Evolutionary conservation across 2,888 invertebrate genomes (phyloP).

Genomic region (Acrobasis suavella): DNA sequence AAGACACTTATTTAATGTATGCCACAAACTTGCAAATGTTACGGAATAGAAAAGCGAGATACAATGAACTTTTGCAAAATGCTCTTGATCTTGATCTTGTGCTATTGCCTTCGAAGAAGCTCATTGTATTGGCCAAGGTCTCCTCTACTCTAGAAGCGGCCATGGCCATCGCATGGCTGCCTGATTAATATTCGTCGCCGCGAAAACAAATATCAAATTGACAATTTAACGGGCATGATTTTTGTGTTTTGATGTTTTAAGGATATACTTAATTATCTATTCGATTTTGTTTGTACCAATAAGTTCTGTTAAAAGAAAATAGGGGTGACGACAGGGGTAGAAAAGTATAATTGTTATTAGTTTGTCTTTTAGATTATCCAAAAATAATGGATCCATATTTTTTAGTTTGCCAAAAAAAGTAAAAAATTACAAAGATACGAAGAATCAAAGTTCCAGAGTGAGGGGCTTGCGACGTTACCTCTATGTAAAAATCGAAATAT

Average conservation of each 20-base stretch:
- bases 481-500: no score
- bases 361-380: no score
- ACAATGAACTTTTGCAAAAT: slow-evolving; percentile 16
- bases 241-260: background rate
- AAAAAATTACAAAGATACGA: no score
- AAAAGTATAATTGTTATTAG: no score
- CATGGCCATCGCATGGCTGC: slow-evolving; percentile 18
- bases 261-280: background rate
- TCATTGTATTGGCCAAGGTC: slow-evolving; percentile 21
- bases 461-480: no score
- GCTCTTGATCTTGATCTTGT: slow-evolving; percentile 29
- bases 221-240: slow-evolving; percentile 1
- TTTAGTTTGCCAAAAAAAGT: no score
- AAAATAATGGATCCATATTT: no score
- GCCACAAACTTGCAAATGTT: background rate
- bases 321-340: no score
- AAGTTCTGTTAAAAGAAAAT: no score
- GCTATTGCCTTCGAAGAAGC: slow-evolving; percentile 10
- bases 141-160: slow-evolving; percentile 14
- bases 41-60: slow-evolving; percentile 3
- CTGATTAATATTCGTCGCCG: slow-evolving; percentile 21
- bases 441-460: no score
- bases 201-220: slow-evolving; percentile 22
- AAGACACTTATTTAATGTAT: no score
- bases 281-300: background rate